Conservation (phyloP, 2,888 invertebrate genomes). For the Prosopocoilus inquinatus region DNA sequence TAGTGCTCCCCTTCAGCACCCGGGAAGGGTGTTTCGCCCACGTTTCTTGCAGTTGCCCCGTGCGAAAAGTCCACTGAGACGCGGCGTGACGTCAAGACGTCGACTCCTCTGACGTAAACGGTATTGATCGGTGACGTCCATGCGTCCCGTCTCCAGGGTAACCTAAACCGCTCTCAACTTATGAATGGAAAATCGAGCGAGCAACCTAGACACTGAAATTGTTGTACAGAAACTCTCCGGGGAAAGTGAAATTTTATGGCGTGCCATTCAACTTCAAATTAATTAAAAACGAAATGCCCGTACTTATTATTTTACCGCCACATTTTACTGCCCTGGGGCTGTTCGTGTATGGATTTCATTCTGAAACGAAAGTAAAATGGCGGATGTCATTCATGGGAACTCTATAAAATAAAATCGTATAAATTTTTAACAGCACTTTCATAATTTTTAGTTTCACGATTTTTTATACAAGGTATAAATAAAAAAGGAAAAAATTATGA, state of each 20-base stretch:
- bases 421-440: no score
- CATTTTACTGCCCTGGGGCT: no score
- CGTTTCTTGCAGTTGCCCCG: constrained; percentile 29
- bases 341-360: no score
- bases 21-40: constrained; percentile 27
- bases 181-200: constrained; percentile 36
- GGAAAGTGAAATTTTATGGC: constrained; percentile 31
- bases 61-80: constrained; percentile 36
- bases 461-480: no score
- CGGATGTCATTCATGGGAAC: no score
- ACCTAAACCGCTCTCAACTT: constrained; percentile 28
- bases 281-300: no score
- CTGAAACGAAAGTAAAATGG: no score
- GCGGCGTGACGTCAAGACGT: constrained; percentile 36
- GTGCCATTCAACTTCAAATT: neutral
- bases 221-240: constrained; percentile 24
- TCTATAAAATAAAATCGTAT: no score
- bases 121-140: constrained; percentile 33
- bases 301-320: no score
- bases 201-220: constrained; percentile 34
- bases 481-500: no score
- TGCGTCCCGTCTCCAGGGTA: constrained; percentile 31
- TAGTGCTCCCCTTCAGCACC: constrained; percentile 22
- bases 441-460: no score
- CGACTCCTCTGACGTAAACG: constrained; percentile 34